Conservation (phyloP, 2,113 vertebrate genomes). For the Melospiza georgiana region DNA sequence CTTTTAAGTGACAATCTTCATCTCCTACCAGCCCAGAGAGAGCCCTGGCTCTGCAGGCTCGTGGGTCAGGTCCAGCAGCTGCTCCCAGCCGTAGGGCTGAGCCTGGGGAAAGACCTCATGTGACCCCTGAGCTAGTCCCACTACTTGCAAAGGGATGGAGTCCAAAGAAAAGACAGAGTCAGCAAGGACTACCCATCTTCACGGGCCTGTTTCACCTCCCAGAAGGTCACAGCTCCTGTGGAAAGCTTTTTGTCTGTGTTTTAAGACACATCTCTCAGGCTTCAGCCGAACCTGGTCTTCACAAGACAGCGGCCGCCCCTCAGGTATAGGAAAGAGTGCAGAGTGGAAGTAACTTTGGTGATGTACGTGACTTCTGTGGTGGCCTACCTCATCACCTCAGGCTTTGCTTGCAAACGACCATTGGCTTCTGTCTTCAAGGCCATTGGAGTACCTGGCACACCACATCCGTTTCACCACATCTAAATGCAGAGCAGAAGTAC, state of each 20-base stretch:
- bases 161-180: background rate
- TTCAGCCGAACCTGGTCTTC: background rate
- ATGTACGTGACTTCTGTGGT: background rate
- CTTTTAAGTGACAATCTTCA: background rate
- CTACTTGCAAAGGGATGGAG: background rate
- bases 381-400: background rate
- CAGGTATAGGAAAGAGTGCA: background rate
- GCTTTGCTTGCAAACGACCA: background rate
- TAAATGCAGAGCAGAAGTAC: background rate
- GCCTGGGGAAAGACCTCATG: background rate
- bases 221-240: background rate
- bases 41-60: rapidly evolving
- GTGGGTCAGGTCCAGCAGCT: rapidly evolving
- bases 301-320: background rate
- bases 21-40: background rate
- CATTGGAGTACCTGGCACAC: background rate
- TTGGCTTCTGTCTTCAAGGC: background rate
- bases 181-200: background rate
- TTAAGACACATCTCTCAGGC: background rate
- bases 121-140: rapidly evolving
- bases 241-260: background rate
- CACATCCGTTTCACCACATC: rapidly evolving
- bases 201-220: background rate
- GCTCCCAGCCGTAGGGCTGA: background rate
- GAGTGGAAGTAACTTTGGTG: background rate